Evolutionary conservation across 2,113 vertebrate species (phyloP).

Genomic region (Epinephelus moara): DNA sequence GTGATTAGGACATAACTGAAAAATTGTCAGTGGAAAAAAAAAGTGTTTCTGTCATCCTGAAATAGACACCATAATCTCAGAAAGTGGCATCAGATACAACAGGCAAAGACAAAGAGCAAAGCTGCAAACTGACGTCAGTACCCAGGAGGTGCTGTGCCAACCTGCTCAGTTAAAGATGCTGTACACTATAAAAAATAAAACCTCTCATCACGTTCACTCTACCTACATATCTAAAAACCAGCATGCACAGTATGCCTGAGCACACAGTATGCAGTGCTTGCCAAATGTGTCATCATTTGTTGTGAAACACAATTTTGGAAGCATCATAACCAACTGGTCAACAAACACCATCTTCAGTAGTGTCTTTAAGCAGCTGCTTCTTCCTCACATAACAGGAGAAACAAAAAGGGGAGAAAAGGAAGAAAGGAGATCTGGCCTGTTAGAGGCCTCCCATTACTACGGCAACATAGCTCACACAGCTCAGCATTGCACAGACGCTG

Average conservation of each 20-base stretch:
- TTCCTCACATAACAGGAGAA: slow-evolving; percentile 3
- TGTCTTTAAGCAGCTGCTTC: slow-evolving; percentile 14
- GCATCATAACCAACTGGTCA: not conserved
- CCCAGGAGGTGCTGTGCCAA: slow-evolving; percentile 23
- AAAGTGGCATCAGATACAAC: slow-evolving; percentile 17
- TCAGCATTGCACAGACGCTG: slow-evolving; percentile 29
- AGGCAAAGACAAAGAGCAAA: slow-evolving; percentile 12
- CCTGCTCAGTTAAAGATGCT: not conserved
- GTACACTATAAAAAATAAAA: not conserved
- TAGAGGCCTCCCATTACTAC: slow-evolving; percentile 52
- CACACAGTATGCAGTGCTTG: not conserved
- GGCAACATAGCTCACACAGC: slow-evolving; percentile 48
- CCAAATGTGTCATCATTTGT: not conserved
- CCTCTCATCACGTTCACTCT: not conserved
- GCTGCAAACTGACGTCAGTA: slow-evolving; percentile 25
- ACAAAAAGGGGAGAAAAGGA: slow-evolving; percentile 8
- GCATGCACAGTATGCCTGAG: not conserved
- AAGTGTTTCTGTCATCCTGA: not conserved
- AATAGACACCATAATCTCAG: slow-evolving; percentile 5
- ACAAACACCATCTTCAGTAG: slow-evolving; percentile 11
- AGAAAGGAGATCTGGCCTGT: slow-evolving; percentile 23
- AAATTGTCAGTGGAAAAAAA: not conserved
- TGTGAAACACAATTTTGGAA: not conserved
- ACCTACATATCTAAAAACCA: not conserved
- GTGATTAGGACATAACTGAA: not conserved